phyloP scores from a whole-genome alignment of 1,140 invertebrate species.

The Homarus americanus region DNA sequence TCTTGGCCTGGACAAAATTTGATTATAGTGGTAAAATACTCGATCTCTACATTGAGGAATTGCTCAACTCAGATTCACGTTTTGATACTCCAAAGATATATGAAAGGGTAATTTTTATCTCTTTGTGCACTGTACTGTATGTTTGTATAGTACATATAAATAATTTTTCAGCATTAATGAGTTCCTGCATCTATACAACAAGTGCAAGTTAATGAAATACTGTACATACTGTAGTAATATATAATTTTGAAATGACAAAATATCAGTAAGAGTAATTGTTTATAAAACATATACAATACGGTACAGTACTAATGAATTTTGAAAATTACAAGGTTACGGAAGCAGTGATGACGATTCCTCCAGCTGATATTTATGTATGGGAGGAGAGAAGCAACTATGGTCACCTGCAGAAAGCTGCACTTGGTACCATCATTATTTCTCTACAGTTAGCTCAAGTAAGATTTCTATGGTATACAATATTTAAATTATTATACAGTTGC shows the following conservation, averaged over 20 bases:
- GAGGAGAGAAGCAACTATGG: background rate
- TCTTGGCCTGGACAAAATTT: slow-evolving; percentile 10
- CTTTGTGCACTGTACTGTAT: too few relatives aligned
- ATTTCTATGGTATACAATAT: background rate
- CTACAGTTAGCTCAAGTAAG: slow-evolving; percentile 17
- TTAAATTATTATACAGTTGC: too few relatives aligned
- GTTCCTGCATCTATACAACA: too few relatives aligned
- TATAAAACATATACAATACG: background rate
- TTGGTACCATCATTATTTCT: slow-evolving; percentile 6
- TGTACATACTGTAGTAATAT: too few relatives aligned
- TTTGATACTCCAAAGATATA: slow-evolving; percentile 12
- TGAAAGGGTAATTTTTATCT: background rate
- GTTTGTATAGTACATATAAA: too few relatives aligned
- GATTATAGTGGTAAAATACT: background rate
- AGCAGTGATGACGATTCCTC: background rate
- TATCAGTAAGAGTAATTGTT: too few relatives aligned
- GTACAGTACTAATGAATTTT: background rate
- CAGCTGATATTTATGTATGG: slow-evolving; percentile 17
- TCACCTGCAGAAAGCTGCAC: background rate
- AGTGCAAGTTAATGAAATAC: too few relatives aligned
- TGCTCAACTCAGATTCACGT: background rate
- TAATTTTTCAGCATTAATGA: too few relatives aligned
- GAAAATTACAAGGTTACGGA: background rate
- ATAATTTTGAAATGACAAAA: too few relatives aligned
- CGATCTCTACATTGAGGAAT: background rate